These are phyloP conservation scores for Phaethornis superciliosus DNA, from an alignment of 2,113 vertebrate genomes.

Conservation along the genomic window DNA sequence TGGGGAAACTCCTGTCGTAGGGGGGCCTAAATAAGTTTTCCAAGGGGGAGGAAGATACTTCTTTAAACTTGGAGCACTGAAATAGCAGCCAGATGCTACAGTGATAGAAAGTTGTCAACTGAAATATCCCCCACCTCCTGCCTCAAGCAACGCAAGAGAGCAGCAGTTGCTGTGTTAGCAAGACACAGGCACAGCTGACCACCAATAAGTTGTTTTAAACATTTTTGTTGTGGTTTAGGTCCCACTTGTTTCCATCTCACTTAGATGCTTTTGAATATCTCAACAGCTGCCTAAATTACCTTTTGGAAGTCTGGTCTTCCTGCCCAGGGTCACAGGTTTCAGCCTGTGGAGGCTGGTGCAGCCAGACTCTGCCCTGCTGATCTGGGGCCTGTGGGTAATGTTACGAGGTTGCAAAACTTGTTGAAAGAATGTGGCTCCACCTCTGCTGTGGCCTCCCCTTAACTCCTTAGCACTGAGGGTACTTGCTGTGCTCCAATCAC, in stretches of 20 bases:
- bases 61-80: neutral
- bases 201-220: neutral
- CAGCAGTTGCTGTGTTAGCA: accelerated
- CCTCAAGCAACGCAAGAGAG: neutral
- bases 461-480: neutral
- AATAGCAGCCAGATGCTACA: neutral
- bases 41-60: too few relatives aligned
- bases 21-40: too few relatives aligned
- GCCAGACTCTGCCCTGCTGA: neutral
- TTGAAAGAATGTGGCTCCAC: neutral
- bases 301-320: neutral
- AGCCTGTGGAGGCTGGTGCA: neutral
- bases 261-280: neutral
- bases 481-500: accelerated
- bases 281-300: neutral
- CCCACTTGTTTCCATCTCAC: accelerated
- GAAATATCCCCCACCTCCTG: neutral
- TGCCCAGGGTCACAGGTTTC: neutral
- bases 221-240: neutral
- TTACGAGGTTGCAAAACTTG: neutral
- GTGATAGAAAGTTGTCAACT: neutral
- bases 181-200: neutral
- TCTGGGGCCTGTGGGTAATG: accelerated
- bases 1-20: accelerated
- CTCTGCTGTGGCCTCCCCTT: neutral